These are phyloP conservation scores for Linepithema humile DNA, from an alignment of 1,140 invertebrate species.

Conservation along the genomic window DNA sequence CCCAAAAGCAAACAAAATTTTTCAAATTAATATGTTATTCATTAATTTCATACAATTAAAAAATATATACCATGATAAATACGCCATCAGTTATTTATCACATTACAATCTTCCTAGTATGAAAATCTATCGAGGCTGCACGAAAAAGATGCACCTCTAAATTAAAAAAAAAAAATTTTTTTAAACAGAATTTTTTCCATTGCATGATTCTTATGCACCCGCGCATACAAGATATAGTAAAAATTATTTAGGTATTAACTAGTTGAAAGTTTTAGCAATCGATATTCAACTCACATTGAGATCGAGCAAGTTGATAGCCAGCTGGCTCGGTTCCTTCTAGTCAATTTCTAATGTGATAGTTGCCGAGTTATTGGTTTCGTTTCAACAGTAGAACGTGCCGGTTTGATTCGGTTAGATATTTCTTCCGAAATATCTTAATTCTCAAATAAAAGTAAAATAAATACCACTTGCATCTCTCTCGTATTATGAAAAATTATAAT, in stretches of 20 bases:
- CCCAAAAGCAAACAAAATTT: not conserved
- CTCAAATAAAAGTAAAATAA: not conserved
- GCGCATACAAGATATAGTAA: slow-evolving; percentile 9
- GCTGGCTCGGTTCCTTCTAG: slow-evolving; percentile 44
- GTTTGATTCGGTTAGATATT: not conserved
- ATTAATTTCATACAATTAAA: too few species aligned
- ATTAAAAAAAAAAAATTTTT: not conserved
- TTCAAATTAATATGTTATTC: not conserved
- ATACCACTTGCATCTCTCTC: not conserved
- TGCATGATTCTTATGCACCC: not conserved
- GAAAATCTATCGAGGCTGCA: too few species aligned
- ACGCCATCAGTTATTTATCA: too few species aligned
- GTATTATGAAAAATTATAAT: not conserved
- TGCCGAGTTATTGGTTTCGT: not conserved
- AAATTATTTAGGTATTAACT: slow-evolving; percentile 81
- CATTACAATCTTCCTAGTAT: too few species aligned
- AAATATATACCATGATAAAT: too few species aligned
- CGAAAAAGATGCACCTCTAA: too few species aligned
- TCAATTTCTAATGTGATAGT: slow-evolving; percentile 54
- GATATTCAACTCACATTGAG: slow-evolving; percentile 70
- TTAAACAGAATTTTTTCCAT: not conserved
- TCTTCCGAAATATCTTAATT: not conserved
- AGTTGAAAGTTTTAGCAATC: slow-evolving; percentile 78
- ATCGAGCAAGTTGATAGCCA: not conserved
- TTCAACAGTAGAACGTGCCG: not conserved